Evolutionary conservation across 2,113 vertebrate species (phyloP).

Genomic region (Narcine bancroftii): DNA sequence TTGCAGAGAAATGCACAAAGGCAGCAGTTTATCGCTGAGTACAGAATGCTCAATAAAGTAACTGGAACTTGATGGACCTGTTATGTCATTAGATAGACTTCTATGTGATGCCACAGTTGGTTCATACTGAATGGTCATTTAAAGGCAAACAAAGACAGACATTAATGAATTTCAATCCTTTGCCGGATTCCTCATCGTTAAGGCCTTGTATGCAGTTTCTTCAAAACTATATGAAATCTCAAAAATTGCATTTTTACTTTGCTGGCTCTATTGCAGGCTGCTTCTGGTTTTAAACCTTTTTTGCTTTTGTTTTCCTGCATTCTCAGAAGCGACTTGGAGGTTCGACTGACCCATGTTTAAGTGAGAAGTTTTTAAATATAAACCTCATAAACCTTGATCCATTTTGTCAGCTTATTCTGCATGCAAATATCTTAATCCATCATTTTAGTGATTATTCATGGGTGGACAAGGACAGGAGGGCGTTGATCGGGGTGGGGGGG

Average conservation of each 20-base stretch:
- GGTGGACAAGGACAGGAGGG: no score
- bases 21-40: not conserved
- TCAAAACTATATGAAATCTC: not conserved
- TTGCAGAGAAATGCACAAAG: conserved; percentile 2
- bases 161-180: no score
- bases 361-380: not conserved
- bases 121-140: not conserved
- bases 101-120: not conserved
- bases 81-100: not conserved
- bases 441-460: not conserved
- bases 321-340: not conserved
- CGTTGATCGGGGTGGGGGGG: no score
- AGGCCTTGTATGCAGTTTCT: not conserved
- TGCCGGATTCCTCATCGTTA: not conserved
- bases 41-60: not conserved
- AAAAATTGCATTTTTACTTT: not conserved
- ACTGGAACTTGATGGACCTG: conserved; percentile 7
- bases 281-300: not conserved
- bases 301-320: not conserved
- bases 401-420: not conserved
- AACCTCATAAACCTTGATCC: not conserved
- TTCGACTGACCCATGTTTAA: not conserved
- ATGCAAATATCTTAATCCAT: not conserved
- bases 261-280: not conserved
- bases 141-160: not conserved